Percentiles rank a stretch among this genome's conserved stretches.
These are phyloP conservation scores for Hyperoodon ampullatus DNA, from an alignment of 2,113 vertebrate genomes.

Conservation along the genomic window DNA sequence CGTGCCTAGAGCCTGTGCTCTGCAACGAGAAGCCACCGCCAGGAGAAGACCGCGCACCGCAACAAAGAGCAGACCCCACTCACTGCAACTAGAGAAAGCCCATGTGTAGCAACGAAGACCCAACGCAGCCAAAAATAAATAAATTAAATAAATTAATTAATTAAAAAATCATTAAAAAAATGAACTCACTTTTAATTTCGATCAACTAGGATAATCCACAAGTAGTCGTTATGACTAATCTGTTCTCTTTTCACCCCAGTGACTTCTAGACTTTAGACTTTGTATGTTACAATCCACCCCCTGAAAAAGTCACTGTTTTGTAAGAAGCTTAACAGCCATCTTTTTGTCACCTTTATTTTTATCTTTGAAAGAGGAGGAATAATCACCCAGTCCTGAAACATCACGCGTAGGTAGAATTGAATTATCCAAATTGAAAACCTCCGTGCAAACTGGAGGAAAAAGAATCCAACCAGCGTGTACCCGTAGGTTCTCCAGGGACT, in stretches of 20 bases:
- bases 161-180: neutral
- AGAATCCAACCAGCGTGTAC: neutral
- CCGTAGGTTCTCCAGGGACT: neutral
- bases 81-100: no score
- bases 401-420: slow-evolving; percentile 39
- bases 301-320: slow-evolving; percentile 43
- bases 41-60: no score
- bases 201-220: neutral
- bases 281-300: slow-evolving; percentile 47
- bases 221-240: slow-evolving; percentile 65
- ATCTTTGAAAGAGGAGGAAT: slow-evolving; percentile 56
- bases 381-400: slow-evolving; percentile 42
- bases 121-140: no score
- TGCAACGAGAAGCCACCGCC: no score
- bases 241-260: slow-evolving; percentile 28
- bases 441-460: neutral
- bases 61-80: no score
- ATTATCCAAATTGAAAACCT: slow-evolving; percentile 36
- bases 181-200: neutral
- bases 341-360: slow-evolving; percentile 68
- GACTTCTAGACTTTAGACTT: slow-evolving; percentile 71
- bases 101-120: no score
- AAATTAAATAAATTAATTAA: no score
- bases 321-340: slow-evolving; percentile 50
- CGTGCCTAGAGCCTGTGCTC: no score